Percentiles rank a stretch among this genome's conserved stretches.
These are phyloP conservation scores for Pyrgus malvae DNA, from an alignment of 2,888 invertebrate genomes.

Conservation along the genomic window DNA sequence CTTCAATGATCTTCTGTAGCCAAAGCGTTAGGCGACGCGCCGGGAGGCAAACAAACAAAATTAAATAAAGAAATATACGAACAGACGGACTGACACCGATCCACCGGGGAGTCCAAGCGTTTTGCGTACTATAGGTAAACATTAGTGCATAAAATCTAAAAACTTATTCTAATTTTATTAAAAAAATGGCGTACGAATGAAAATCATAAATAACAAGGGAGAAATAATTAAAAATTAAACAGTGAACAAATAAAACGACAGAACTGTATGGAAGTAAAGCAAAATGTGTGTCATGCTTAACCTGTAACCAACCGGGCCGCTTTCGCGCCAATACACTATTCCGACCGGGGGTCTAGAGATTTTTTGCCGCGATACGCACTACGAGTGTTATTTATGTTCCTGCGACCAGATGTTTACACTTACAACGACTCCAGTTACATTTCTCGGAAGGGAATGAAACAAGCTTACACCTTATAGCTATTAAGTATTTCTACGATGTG, in stretches of 20 bases:
- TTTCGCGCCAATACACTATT: no score
- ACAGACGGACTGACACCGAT: conserved; percentile 36
- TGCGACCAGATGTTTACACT: no score
- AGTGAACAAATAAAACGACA: neutral
- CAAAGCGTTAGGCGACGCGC: conserved; percentile 66
- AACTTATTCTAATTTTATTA: conserved; percentile 3
- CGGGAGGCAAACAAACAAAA: conserved; percentile 68
- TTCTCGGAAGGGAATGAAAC: no score
- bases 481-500: no score
- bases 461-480: no score
- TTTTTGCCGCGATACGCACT: no score
- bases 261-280: conserved; percentile 25
- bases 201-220: neutral
- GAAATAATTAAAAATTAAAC: conserved; percentile 3
- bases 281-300: no score
- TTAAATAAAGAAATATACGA: conserved; percentile 51
- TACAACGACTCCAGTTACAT: no score
- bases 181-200: conserved; percentile 8
- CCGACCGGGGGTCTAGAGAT: no score
- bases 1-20: conserved; percentile 95
- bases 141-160: conserved; percentile 22
- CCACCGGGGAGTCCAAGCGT: conserved; percentile 34
- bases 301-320: no score
- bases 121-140: conserved; percentile 7
- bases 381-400: no score